Conservation (phyloP, 2,113 vertebrate genomes). For the Aepyceros melampus region DNA sequence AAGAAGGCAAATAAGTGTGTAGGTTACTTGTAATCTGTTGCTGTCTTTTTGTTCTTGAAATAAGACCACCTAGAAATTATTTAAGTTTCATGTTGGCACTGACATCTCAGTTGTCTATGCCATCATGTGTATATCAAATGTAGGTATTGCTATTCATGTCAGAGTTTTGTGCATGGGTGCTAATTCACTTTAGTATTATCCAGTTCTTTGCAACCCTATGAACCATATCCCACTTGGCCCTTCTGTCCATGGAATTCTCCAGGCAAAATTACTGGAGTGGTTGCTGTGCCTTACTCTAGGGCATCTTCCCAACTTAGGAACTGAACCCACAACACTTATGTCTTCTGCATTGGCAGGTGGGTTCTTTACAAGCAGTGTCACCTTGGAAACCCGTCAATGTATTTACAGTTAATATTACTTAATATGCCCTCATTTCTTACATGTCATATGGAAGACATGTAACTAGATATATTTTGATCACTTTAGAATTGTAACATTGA, state of each 20-base stretch:
- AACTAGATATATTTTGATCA: background rate
- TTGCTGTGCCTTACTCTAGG: background rate
- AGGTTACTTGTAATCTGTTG: background rate
- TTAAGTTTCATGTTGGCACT: background rate
- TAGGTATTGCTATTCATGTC: background rate
- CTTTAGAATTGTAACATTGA: background rate
- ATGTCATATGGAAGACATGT: background rate
- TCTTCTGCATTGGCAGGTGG: background rate
- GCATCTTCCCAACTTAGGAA: background rate
- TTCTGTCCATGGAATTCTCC: background rate
- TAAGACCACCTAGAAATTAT: background rate
- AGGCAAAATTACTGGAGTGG: background rate
- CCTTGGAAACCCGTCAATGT: background rate
- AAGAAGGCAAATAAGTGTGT: background rate
- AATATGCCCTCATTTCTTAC: background rate
- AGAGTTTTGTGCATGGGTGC: background rate
- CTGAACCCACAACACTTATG: background rate
- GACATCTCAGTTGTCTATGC: background rate
- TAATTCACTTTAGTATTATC: background rate
- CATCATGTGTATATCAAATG: background rate
- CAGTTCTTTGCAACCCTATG: background rate
- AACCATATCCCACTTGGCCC: background rate
- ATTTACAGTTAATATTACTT: background rate
- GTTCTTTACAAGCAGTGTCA: accelerated
- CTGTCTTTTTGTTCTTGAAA: background rate